Conservation (phyloP, 2,113 vertebrate genomes). For the Potamarius usumacintae region DNA sequence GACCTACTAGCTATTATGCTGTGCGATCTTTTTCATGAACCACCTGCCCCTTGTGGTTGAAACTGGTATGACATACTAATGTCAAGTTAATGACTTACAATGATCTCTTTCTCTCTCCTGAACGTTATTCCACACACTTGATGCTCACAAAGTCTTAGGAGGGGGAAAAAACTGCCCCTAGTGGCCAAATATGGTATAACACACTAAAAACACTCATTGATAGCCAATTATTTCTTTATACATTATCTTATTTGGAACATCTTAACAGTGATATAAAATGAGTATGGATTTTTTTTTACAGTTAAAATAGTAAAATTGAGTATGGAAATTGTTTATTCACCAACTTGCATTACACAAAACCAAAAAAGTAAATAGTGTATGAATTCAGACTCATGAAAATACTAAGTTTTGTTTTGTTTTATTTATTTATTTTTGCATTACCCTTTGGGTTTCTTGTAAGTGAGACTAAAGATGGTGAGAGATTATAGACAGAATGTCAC, state of each 20-base stretch:
- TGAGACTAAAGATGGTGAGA: not conserved
- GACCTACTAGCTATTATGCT: not conserved
- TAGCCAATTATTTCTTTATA: not conserved
- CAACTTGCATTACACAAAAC: not conserved
- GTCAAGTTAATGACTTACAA: not conserved
- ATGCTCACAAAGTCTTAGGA: not conserved
- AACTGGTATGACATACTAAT: not conserved
- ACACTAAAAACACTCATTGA: not conserved
- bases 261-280: not conserved
- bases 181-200: not conserved
- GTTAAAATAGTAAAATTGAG: not conserved
- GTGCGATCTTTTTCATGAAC: not conserved
- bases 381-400: not conserved
- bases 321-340: not conserved
- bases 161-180: not conserved
- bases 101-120: not conserved
- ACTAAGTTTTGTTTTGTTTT: not conserved
- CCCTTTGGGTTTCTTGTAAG: not conserved
- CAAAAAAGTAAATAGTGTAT: not conserved
- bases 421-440: not conserved
- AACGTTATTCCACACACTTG: not conserved
- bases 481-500: not conserved
- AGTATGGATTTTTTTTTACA: not conserved
- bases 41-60: not conserved
- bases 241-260: too few relatives aligned